Evolutionary conservation across 2,113 vertebrate genomes (phyloP).

Genomic region (Hypomesus transpacificus): DNA sequence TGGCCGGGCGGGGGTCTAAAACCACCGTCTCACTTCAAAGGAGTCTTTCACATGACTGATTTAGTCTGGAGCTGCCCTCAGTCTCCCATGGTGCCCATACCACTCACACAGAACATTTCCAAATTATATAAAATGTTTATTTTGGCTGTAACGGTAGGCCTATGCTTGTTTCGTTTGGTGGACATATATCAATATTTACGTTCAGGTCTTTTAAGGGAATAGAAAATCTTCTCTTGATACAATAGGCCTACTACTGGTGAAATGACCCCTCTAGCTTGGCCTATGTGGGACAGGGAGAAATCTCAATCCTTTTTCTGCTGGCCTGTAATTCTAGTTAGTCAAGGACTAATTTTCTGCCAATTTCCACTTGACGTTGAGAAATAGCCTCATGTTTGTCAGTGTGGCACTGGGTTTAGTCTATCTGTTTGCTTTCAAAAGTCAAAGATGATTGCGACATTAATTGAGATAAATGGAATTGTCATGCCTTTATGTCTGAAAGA

Average conservation of each 20-base stretch:
- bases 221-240: neutral
- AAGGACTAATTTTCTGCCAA: neutral
- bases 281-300: neutral
- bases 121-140: conserved; percentile 3
- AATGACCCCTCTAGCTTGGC: neutral
- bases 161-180: neutral
- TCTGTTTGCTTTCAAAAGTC: neutral
- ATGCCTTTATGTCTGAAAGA: too few species aligned
- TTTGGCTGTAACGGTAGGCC: neutral
- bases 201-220: conserved; percentile 2
- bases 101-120: conserved; percentile 2
- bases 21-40: neutral
- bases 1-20: too few species aligned
- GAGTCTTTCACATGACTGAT: neutral
- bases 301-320: neutral
- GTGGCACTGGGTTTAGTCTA: neutral
- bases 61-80: neutral
- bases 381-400: neutral
- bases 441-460: too few species aligned
- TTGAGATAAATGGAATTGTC: too few species aligned
- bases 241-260: neutral
- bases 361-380: conserved; percentile 2
- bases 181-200: neutral
- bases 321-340: neutral
- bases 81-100: neutral